Evolutionary conservation across 2,888 invertebrate genomes (phyloP).

Genomic region (Azorinus chamasolen): DNA sequence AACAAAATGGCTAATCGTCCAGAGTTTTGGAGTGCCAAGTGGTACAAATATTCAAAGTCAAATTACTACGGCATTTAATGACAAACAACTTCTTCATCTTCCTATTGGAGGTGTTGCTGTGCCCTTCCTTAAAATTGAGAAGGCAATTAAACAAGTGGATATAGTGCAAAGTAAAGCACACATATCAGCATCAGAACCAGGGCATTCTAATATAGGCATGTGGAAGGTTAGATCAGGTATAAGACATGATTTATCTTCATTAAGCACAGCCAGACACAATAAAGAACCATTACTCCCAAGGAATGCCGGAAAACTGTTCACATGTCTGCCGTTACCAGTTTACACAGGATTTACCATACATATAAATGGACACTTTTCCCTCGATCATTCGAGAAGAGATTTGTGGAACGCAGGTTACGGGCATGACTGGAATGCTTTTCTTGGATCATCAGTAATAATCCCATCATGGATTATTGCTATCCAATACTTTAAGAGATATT

Average conservation of each 20-base stretch:
- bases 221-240: too few relatives aligned
- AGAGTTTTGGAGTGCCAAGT: slow-evolving; percentile 70
- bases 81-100: slow-evolving; percentile 66
- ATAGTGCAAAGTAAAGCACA: not conserved
- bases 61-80: slow-evolving; percentile 60
- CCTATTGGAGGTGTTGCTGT: slow-evolving; percentile 73
- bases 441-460: slow-evolving; percentile 12
- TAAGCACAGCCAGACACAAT: not conserved
- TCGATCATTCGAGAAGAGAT: slow-evolving; percentile 69
- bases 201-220: not conserved
- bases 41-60: slow-evolving; percentile 33
- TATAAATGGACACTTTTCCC: slow-evolving; percentile 77
- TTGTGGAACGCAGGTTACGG: slow-evolving; percentile 51
- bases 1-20: slow-evolving; percentile 71
- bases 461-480: slow-evolving; percentile 18
- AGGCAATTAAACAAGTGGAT: not conserved
- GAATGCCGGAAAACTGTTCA: slow-evolving; percentile 61
- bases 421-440: slow-evolving; percentile 31
- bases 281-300: not conserved
- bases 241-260: too few relatives aligned
- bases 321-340: slow-evolving; percentile 77
- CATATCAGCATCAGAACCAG: not conserved
- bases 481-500: not conserved
- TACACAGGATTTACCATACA: slow-evolving; percentile 70
- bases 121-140: not conserved